A percentile compares a stretch with the other conserved stretches of the same genome.
Evolutionary conservation across 2,888 invertebrate genomes (phyloP).

Genomic region (Rhimphoctona megacephalus): DNA sequence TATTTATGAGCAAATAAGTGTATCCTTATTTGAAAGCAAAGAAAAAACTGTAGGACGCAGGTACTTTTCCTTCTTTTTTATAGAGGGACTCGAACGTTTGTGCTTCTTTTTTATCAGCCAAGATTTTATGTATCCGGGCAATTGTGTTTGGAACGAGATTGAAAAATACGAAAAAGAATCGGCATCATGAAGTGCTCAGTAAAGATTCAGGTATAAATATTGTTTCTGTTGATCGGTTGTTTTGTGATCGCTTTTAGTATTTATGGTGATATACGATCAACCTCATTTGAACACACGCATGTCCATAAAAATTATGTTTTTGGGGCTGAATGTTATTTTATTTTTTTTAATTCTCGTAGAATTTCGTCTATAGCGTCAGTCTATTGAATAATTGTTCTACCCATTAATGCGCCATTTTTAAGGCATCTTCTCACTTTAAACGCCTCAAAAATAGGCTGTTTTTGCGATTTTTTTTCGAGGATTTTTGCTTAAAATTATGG

Average conservation of each 20-base stretch:
- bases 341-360: too few relatives aligned
- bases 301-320: too few relatives aligned
- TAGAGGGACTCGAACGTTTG: not conserved
- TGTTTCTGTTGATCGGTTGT: not conserved
- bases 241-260: slow-evolving; percentile 24
- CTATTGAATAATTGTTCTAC: too few relatives aligned
- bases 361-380: too few relatives aligned
- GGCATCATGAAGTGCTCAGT: slow-evolving; percentile 10
- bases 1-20: slow-evolving; percentile 50
- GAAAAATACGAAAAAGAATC: slow-evolving; percentile 24
- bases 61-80: slow-evolving; percentile 8
- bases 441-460: too few relatives aligned
- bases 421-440: too few relatives aligned
- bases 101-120: slow-evolving; percentile 27
- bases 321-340: too few relatives aligned
- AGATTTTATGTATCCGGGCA: slow-evolving; percentile 37
- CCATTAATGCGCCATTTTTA: too few relatives aligned
- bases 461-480: too few relatives aligned
- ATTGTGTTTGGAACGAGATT: slow-evolving; percentile 23
- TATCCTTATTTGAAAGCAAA: slow-evolving; percentile 3
- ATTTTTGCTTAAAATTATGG: too few relatives aligned
- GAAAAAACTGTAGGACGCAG: slow-evolving; percentile 13
- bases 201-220: not conserved
- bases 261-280: slow-evolving; percentile 36
- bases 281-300: too few relatives aligned